Base-by-base conservation (phyloP, 2,888 invertebrate species). In the Tineola bisselliella region DNA sequence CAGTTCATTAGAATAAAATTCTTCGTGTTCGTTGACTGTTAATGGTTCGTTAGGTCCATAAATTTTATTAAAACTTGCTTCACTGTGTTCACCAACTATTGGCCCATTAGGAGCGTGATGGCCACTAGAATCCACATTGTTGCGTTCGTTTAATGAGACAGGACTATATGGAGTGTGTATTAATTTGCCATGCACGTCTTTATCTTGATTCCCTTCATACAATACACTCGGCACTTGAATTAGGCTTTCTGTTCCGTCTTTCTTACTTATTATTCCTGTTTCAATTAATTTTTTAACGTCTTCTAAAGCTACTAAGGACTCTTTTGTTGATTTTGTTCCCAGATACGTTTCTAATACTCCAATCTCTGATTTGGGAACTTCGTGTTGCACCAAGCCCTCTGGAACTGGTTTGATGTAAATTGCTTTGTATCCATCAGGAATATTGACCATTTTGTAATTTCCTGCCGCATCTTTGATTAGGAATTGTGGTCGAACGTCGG, bases 361-460 rank as follows among this genome's bases (percentile, higher is more conserved):
- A 1, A 63, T 44, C 1, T 61, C 48, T n/a, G 64, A 54, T 2
- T 31, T 30, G 19, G 62, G 61, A 2, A 54, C 17, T 13, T 60
- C 33, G 10, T 61, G 58, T 8, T 18, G 17, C 0, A 62, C 30
- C 5, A 52, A 30, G n/a, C 19, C 30, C 44, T 52, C 52, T 0
- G 64, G 64, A 1, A 63, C 62, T n/a, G 62, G 63, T 62, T 63
- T 64, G 33, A 64, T 58, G 48, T 63, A 58, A 0, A 63, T 61
- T 18, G 62, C 33, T 52, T 62, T 59, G 17, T 63, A 62, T n/a
- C 64, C 63, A 11, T 64, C 63, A 4, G 63, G 31, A 10, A 67
- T 68, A 4, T 43, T 17, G n/a, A 44, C 44, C 12, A 58, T 44
- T 15, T 57, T 60, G 19, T 31, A 54, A 18, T 30, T 48, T 15